Evolutionary conservation across 2,888 invertebrate genomes (phyloP).

Genomic region (Hoplodrina ambigua): DNA sequence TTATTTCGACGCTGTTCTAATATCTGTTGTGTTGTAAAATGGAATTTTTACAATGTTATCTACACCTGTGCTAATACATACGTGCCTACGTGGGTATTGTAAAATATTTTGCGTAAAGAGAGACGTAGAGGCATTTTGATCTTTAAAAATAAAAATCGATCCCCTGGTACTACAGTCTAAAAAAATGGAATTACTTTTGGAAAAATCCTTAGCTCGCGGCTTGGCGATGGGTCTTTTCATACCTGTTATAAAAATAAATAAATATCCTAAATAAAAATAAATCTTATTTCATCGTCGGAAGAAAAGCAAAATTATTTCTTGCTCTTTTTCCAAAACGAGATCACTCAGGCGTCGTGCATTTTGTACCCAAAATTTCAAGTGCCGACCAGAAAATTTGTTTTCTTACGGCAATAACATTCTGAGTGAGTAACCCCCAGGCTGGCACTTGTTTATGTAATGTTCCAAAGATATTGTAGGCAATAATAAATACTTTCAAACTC

Average conservation of each 20-base stretch:
- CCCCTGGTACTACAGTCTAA: not conserved
- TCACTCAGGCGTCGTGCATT: not conserved
- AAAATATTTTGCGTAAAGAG: too few species aligned
- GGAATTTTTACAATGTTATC: too few species aligned
- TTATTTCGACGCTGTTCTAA: too few species aligned
- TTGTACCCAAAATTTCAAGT: not conserved
- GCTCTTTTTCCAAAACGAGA: slow-evolving; percentile 8
- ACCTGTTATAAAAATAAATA: not conserved
- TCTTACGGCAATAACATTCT: not conserved
- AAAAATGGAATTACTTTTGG: not conserved
- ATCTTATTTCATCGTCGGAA: not conserved
- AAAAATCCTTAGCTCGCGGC: not conserved
- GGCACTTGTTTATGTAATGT: not conserved
- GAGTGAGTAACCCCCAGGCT: not conserved
- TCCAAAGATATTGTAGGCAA: not conserved
- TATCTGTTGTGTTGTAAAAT: too few species aligned
- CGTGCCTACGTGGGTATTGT: too few species aligned
- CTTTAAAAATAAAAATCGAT: too few species aligned
- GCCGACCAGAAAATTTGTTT: not conserved
- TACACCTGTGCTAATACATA: too few species aligned
- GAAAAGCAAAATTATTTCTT: not conserved
- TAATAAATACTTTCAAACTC: not conserved
- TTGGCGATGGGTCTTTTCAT: not conserved
- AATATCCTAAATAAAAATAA: not conserved
- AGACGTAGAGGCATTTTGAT: too few species aligned